These are phyloP conservation scores for Drosophila emarginata DNA, from an alignment of 2,888 invertebrate genomes.

Conservation along the genomic window DNA sequence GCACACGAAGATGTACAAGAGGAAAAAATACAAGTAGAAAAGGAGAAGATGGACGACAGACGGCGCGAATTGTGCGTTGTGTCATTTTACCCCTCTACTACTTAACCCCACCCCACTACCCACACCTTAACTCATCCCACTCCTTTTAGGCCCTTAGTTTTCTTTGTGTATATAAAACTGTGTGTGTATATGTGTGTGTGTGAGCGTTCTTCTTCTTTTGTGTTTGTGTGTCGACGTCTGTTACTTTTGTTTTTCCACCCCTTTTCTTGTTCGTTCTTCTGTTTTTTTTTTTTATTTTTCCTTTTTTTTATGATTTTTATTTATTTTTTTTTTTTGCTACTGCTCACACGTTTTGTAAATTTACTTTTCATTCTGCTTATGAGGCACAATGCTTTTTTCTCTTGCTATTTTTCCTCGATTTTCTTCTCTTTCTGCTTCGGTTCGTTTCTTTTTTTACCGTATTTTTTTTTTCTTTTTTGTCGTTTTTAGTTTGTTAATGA, in stretches of 20 bases:
- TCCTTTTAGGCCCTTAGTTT: background rate
- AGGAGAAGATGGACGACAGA: conserved; percentile 16
- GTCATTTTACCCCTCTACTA: conserved; percentile 17
- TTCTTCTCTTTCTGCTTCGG: conserved; percentile 17
- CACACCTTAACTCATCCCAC: too few relatives aligned
- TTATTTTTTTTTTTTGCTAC: conserved; percentile 2
- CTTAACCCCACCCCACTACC: background rate
- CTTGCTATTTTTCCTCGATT: conserved; percentile 19
- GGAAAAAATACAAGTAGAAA: conserved; percentile 21
- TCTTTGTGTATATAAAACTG: background rate
- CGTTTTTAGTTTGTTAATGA: conserved; percentile 54
- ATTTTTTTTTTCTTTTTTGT: conserved; percentile 23
- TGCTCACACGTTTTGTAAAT: conserved; percentile 61
- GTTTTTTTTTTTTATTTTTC: conserved; percentile 4
- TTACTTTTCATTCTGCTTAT: conserved; percentile 63
- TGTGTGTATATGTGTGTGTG: too few relatives aligned
- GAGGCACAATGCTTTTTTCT: conserved; percentile 3
- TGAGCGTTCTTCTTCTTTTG: too few relatives aligned
- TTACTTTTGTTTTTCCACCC: conserved; percentile 38
- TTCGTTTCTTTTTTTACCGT: conserved; percentile 15
- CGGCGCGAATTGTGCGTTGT: conserved; percentile 41
- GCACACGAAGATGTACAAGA: conserved; percentile 47
- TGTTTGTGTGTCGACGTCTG: conserved; percentile 10
- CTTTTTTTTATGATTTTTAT: background rate
- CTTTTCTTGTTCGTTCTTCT: conserved; percentile 22